Conservation (phyloP, 2,888 invertebrate genomes). For the Papilio elwesi region DNA sequence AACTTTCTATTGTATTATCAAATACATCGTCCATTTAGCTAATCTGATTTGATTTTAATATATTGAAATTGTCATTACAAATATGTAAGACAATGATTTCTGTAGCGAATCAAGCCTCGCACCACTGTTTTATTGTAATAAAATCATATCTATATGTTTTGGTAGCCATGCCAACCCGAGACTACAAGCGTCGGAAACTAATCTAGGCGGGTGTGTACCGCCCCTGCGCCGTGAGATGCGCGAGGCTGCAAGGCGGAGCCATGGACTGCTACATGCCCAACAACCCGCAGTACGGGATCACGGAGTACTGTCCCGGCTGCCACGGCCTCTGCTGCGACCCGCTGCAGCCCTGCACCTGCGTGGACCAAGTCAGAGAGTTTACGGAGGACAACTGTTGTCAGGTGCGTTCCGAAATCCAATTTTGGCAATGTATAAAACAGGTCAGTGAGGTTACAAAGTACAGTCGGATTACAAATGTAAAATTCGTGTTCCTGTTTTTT, state of each 20-base stretch:
- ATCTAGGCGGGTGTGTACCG: conserved; percentile 53
- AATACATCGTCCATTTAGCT: too few species aligned
- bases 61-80: too few species aligned
- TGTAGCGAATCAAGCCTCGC: background rate
- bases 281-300: conserved; percentile 87
- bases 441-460: too few species aligned
- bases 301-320: conserved; percentile 64
- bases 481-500: too few species aligned
- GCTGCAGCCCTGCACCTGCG: conserved; percentile 76
- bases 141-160: conserved; percentile 39
- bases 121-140: background rate
- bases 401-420: conserved; percentile 51
- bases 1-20: too few species aligned
- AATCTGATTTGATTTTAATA: too few species aligned
- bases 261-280: conserved; percentile 87
- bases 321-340: conserved; percentile 75
- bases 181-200: conserved; percentile 68
- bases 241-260: conserved; percentile 68
- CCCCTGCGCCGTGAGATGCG: conserved; percentile 70
- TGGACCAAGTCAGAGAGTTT: conserved; percentile 65
- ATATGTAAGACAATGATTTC: background rate
- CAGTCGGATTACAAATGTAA: background rate
- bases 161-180: conserved; percentile 66
- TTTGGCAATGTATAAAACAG: conserved; percentile 2
- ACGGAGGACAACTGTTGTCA: conserved; percentile 70